phyloP scores from a whole-genome alignment of 2,888 invertebrate species.

The Drosophila cyrtoloma region DNA sequence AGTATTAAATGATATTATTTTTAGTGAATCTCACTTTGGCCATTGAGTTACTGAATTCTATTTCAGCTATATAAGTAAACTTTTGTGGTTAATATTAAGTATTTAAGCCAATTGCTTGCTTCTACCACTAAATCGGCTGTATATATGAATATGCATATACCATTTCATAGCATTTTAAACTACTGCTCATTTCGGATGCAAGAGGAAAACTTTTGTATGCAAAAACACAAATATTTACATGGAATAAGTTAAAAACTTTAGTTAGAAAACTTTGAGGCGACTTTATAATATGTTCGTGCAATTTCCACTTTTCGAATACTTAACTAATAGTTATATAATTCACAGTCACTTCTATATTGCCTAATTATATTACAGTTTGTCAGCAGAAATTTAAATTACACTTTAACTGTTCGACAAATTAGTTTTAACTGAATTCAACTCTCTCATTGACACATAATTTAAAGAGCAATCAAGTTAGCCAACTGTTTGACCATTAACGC shows the following conservation, averaged over 20 bases:
- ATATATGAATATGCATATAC: neutral
- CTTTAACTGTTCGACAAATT: neutral
- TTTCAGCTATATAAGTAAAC: neutral
- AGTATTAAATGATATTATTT: neutral
- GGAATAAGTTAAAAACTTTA: neutral
- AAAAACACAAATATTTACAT: neutral
- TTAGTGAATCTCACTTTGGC: neutral
- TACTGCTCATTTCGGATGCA: neutral
- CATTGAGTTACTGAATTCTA: neutral
- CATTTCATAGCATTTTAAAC: neutral
- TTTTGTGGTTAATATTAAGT: neutral
- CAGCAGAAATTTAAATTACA: neutral
- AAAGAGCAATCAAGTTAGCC: neutral
- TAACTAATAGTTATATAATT: neutral
- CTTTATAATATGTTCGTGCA: neutral
- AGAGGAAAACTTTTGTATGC: neutral
- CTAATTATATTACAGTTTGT: neutral
- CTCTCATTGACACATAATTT: neutral
- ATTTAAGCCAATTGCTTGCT: neutral
- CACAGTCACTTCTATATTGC: neutral
- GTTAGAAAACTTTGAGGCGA: neutral
- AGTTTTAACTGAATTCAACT: neutral
- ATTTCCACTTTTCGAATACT: neutral
- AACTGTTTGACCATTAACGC: constrained; percentile 1
- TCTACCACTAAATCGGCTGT: neutral